A percentile compares a stretch with the other conserved stretches of the same genome.
Conservation (phyloP, 2,113 vertebrate genomes). For the Myotis davidii region DNA sequence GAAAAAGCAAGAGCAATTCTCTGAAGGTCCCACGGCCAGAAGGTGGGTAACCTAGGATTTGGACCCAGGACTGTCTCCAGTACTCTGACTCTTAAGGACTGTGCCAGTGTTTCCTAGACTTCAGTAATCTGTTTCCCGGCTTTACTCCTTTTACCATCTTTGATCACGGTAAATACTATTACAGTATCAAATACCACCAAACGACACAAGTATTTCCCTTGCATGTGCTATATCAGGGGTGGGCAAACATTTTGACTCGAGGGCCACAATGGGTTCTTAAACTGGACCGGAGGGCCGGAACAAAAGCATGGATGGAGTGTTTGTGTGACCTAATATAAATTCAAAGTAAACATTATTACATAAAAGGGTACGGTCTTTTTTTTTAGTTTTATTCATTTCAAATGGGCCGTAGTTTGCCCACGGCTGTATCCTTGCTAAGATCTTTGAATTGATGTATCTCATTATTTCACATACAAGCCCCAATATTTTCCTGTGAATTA, state of each 20-base stretch:
- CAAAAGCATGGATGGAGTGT: too few relatives aligned
- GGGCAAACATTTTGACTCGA: too few relatives aligned
- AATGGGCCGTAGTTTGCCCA: too few relatives aligned
- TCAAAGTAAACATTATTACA: too few relatives aligned
- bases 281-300: too few relatives aligned
- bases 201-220: not conserved
- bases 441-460: constrained; percentile 13
- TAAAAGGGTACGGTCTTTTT: too few relatives aligned
- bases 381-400: too few relatives aligned
- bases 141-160: not conserved
- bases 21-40: not conserved
- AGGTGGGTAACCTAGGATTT: not conserved
- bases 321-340: too few relatives aligned
- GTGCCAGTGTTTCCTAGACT: not conserved
- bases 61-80: not conserved
- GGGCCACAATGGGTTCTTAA: too few relatives aligned
- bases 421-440: not conserved
- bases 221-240: not conserved
- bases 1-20: constrained; percentile 19
- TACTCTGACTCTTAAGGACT: not conserved
- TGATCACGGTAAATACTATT: not conserved
- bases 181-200: not conserved
- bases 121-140: not conserved
- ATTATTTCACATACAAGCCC: not conserved
- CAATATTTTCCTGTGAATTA: not conserved